These are phyloP conservation scores for Papilio polytes DNA, from an alignment of 1,140 invertebrate species.

Conservation along the genomic window DNA sequence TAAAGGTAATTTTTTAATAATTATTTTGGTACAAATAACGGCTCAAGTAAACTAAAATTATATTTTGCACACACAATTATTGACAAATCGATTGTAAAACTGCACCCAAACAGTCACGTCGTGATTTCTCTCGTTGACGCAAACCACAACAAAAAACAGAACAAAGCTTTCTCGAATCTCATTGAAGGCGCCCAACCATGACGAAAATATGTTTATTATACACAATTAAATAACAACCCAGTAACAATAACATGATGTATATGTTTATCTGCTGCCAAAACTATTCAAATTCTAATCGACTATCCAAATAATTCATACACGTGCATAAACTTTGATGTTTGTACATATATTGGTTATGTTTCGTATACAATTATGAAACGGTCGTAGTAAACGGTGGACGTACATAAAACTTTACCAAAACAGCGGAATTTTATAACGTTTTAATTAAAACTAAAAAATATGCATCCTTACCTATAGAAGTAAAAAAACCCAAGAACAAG, in stretches of 20 bases:
- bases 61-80: not conserved
- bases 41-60: not conserved
- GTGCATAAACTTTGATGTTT: not conserved
- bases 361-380: too few relatives aligned
- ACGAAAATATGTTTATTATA: not conserved
- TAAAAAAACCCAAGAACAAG: too few relatives aligned
- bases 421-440: too few relatives aligned
- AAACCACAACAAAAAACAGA: conserved; percentile 10
- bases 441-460: too few relatives aligned
- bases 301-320: not conserved
- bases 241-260: not conserved
- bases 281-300: not conserved
- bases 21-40: too few relatives aligned
- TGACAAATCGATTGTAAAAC: conserved; percentile 8
- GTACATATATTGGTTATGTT: not conserved
- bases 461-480: too few relatives aligned
- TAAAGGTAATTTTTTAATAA: too few relatives aligned
- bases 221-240: not conserved
- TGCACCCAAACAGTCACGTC: not conserved
- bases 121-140: conserved; percentile 1
- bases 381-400: not conserved
- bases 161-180: conserved; percentile 10
- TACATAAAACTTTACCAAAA: not conserved
- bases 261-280: not conserved
- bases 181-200: not conserved